Evolutionary conservation across 2,797 vertebrate genomes (phyloP).

Genomic region (Malacoctenus gilli): DNA sequence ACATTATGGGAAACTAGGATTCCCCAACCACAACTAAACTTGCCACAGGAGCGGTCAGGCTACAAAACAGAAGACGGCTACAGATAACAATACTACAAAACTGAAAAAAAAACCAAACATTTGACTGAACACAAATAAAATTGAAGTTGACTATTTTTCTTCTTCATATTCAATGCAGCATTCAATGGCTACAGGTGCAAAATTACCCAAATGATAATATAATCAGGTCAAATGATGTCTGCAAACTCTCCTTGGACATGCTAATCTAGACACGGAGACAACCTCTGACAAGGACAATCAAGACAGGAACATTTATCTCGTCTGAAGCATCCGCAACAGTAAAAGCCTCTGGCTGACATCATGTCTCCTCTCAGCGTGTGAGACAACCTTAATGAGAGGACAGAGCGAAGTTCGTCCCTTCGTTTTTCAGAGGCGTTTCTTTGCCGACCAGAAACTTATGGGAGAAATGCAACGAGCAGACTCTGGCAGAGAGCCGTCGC

Average conservation of each 20-base stretch:
- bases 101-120: no score
- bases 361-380: conserved; percentile 4
- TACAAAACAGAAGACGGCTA: no score
- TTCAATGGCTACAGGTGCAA: no score
- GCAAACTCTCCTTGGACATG: conserved; percentile 18
- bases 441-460: conserved; percentile 6
- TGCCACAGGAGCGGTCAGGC: no score
- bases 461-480: conserved; percentile 4
- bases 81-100: no score
- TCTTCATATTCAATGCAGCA: no score
- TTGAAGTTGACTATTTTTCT: no score
- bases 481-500: conserved; percentile 8
- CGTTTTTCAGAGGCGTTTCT: conserved; percentile 26
- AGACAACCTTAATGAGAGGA: conserved; percentile 21
- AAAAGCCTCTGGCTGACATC: conserved; percentile 16
- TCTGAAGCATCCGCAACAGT: not conserved
- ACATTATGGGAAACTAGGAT: no score
- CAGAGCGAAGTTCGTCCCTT: conserved; percentile 22
- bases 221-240: conserved; percentile 7
- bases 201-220: no score
- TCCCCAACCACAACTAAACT: no score
- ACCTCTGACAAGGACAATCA: conserved; percentile 16
- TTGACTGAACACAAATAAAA: no score
- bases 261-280: conserved; percentile 19
- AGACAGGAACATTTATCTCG: conserved; percentile 10